Base-by-base conservation (phyloP, 2,888 invertebrate species). In the Amphipoea lucens region DNA sequence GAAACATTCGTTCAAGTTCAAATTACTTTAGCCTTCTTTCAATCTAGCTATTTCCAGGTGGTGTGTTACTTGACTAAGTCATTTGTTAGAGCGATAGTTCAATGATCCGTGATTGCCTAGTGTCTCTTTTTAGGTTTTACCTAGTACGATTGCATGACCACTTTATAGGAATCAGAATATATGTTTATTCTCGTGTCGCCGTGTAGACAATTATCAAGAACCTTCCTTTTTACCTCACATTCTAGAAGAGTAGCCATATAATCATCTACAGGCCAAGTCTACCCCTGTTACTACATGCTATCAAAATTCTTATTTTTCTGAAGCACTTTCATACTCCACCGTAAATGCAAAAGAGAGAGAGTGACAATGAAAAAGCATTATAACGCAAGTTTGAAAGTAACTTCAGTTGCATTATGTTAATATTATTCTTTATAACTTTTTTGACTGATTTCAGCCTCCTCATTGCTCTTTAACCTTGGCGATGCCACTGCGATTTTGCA, bases 401-500 rank as follows among this genome's bases (percentile, higher is more conserved):
- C 23, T 76, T 73, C 63, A 82, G 48, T 60, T 45, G 48, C 60
- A 75, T 75, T 83, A 81, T 82, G 76, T 68, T 71, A 83, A 78
- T 63, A 51, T 62, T 40, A 62, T 72, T 73, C 70, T 67, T 78
- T 78, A 66, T 75, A 23, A 71, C 6, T 77, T 85, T 74, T 85
- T 87, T 83, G 45, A 78, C 67, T 78, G 42, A 71, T 83, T 85
- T 79, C 80, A 80, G 76, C 57, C 74, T 75, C 63, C 78, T 82
- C 78, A 83, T 79, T 80, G 74, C 78, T 81, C 71, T 81, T 70
- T 74, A 82, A 79, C 89, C 89, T 89, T 89, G 89, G 74, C 60
- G 88, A 88, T 88, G 87, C 83, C 74, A 80, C 83, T 69, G 77
- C 42, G 62, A 81, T 90, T 87, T 90, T 79, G 86, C 72, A 86